These are phyloP conservation scores for Butorides virescens DNA, from an alignment of 2,113 vertebrate species.

Conservation along the genomic window DNA sequence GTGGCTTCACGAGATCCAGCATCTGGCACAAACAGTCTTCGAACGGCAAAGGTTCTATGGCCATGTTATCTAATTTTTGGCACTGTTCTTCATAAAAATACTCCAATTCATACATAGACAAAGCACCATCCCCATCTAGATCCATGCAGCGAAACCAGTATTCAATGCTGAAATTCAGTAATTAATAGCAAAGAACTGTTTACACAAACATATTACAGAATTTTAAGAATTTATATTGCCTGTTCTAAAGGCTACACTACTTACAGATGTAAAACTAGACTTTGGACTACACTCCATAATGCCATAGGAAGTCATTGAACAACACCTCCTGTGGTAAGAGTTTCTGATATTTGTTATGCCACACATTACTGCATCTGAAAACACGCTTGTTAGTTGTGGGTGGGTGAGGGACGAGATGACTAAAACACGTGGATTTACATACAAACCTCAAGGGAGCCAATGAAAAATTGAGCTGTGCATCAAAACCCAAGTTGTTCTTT, in stretches of 20 bases:
- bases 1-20: constrained; percentile 92
- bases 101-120: constrained; percentile 94
- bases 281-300: not conserved
- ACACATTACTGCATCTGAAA: not conserved
- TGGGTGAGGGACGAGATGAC: not conserved
- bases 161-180: constrained; percentile 82
- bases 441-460: not conserved
- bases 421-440: not conserved
- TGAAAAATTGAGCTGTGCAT: not conserved
- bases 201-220: not conserved
- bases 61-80: constrained; percentile 88
- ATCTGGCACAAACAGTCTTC: constrained; percentile 96
- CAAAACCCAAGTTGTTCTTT: not conserved
- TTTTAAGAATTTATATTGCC: not conserved
- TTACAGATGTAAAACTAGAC: not conserved
- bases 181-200: not conserved
- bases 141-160: constrained; percentile 99
- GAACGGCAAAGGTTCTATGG: constrained; percentile 92
- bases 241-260: not conserved
- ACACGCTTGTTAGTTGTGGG: not conserved
- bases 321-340: not conserved
- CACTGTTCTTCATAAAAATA: constrained; percentile 96
- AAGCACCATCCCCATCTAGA: constrained; percentile 89
- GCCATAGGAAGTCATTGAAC: not conserved
- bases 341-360: not conserved